These are phyloP conservation scores for Sympetrum striolatum DNA, from an alignment of 2,888 invertebrate genomes.

Conservation along the genomic window DNA sequence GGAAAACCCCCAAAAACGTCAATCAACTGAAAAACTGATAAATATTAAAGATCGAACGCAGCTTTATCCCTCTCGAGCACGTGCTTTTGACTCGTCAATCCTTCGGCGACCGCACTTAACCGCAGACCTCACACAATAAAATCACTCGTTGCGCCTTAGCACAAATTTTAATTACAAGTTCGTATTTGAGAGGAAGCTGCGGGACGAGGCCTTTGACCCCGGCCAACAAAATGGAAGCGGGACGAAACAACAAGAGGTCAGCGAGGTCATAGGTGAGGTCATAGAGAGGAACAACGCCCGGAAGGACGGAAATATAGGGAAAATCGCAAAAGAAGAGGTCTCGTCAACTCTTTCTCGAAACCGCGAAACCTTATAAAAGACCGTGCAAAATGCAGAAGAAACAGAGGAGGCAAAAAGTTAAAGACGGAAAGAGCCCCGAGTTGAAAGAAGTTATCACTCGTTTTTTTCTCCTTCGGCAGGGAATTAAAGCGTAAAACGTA, in stretches of 20 bases:
- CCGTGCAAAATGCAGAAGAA: not conserved
- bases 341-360: not conserved
- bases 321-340: not conserved
- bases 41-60: too few species aligned
- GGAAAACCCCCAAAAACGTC: too few species aligned
- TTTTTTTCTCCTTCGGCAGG: not conserved
- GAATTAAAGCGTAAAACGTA: not conserved
- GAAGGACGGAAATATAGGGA: not conserved
- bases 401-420: not conserved
- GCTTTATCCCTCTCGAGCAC: too few species aligned
- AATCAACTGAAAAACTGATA: too few species aligned
- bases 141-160: too few species aligned
- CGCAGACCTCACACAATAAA: too few species aligned
- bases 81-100: too few species aligned
- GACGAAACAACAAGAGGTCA: not conserved
- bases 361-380: not conserved
- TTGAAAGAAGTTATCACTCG: not conserved
- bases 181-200: not conserved
- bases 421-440: not conserved
- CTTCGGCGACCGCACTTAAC: too few species aligned
- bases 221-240: not conserved
- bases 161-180: not conserved
- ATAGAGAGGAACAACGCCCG: not conserved
- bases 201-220: not conserved
- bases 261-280: not conserved